Base-by-base conservation (phyloP, 2,888 invertebrate genomes). In the Homarus gammarus region DNA sequence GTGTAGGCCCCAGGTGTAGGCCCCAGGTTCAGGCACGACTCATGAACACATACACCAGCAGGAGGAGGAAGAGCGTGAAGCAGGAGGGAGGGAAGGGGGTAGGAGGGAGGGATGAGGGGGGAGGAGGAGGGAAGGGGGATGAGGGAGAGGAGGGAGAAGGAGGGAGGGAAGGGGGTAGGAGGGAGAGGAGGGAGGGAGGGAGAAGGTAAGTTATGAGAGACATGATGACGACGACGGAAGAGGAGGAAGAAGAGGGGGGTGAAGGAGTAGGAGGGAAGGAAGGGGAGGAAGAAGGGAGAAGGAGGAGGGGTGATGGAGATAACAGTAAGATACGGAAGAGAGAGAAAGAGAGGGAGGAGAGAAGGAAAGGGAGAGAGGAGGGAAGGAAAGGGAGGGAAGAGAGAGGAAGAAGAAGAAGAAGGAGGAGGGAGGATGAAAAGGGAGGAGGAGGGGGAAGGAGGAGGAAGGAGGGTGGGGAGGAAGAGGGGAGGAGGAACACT, bases 381-480 rank as follows among this genome's bases (percentile, higher is more conserved):
- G 31, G 18, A 18, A 27, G 68, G 15, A 18, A 31, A 18, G 18
- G 31, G 31, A 18, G 15, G 31, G 15, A 56, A 15, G n/a, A n/a
- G n/a, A n/a, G n/a, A n/a, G n/a, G n/a, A n/a, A n/a, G n/a, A n/a
- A n/a, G n/a, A n/a, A n/a, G n/a, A 44, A 12, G 12, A 12, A 44
- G 44, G 12, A 12, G 12, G 31, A 36, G 31, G 2, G 70, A 70
- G 70, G 27, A 31, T 27, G 70, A 64, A 64, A 64, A 64, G 64
- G 64, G 64, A 64, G 64, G 70, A 70, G 70, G 27, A 31, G 27
- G 70, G 70, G 70, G 27, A 31, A 70, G 70, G 70, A 31, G 27
- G 70, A 70, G 70, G 27, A 31, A 70, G 70, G 27, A 31, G 27
- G 70, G 27, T 22, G 27, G 70, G 27, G 70, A 70, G 70, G 36